Evolutionary conservation across 1,140 invertebrate genomes (phyloP), one percentile per base, ranked within the genome.

Genomic region (Lutraria rhynchaena): DNA sequence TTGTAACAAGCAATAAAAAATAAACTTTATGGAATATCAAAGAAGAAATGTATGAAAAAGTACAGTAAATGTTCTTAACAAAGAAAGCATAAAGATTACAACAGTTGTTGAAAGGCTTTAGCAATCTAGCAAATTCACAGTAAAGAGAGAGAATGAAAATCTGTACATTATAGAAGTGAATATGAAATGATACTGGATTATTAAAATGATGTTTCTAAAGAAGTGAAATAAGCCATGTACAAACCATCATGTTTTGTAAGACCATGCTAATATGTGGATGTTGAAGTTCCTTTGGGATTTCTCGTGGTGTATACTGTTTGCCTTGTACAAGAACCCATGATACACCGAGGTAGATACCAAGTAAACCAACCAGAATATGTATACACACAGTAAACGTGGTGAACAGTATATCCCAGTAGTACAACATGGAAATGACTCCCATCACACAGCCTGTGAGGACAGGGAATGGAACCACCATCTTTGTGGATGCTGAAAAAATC

Each of bases 211-310:
- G n/a, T n/a, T n/a, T n/a, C n/a, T 22, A 35, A 2, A 27, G 9
- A 3, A 58, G n/a, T 17, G 15, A 24, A 31, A 61, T 3, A 61
- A n/a, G 15, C 55, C 17, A 44, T n/a, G 19, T 31, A 57, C 76
- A 31, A 78, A 87, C 87, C 70, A 88, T 86, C 74, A 88, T 80
- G 58, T 84, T 84, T 49, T 87, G 70, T 41, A 88, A 57, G 13
- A 87, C 53, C 44, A 75, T 61, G 49, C 46, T 78, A 73, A 51
- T 70, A 60, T 29, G 46, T 24, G 17, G 69, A 69, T 76, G 80
- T 37, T 69, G 80, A 65, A 60, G 29, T n/a, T 81, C 69, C 22
- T 81, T 81, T 1, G 81, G 65, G 13, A 63, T 44, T 27, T 69
- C 31, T 4, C 77, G 53, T 51, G 87, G 84, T 76, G 76, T 83